Evolutionary conservation across 2,797 vertebrate species (phyloP).

Genomic region (Acipenser transmontanus): DNA sequence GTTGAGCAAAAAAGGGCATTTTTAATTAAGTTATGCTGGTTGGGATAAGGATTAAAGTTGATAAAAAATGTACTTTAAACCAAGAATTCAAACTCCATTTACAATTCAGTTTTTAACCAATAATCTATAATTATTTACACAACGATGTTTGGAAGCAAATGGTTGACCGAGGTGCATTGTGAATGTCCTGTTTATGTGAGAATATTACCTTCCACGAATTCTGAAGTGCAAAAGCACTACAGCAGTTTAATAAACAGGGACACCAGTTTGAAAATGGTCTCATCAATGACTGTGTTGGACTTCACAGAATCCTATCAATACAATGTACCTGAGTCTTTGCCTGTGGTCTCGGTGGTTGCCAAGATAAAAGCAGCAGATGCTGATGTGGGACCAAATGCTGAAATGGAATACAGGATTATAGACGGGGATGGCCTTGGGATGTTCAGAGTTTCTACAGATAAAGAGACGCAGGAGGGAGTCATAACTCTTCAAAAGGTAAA

Average conservation of each 20-base stretch:
- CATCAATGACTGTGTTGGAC: constrained; percentile 37
- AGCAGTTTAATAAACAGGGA: constrained; percentile 27
- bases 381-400: constrained; percentile 83
- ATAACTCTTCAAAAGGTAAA: constrained; percentile 82
- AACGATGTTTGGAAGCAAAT: too few species aligned
- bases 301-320: constrained; percentile 82
- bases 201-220: too few species aligned
- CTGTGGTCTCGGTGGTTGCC: constrained; percentile 79
- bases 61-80: too few species aligned
- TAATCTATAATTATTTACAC: too few species aligned
- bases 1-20: too few species aligned
- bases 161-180: too few species aligned
- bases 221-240: constrained; percentile 3
- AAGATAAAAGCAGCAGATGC: constrained; percentile 85
- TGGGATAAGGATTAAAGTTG: too few species aligned
- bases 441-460: constrained; percentile 86
- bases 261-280: constrained; percentile 31
- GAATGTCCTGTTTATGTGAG: too few species aligned
- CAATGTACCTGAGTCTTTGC: constrained; percentile 80
- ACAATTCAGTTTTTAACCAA: too few species aligned
- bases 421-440: constrained; percentile 77
- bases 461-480: constrained; percentile 85
- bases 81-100: too few species aligned
- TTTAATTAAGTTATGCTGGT: too few species aligned
- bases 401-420: constrained; percentile 91